These are phyloP conservation scores for Colletes latitarsis DNA, from an alignment of 1,140 invertebrate species.

Conservation along the genomic window DNA sequence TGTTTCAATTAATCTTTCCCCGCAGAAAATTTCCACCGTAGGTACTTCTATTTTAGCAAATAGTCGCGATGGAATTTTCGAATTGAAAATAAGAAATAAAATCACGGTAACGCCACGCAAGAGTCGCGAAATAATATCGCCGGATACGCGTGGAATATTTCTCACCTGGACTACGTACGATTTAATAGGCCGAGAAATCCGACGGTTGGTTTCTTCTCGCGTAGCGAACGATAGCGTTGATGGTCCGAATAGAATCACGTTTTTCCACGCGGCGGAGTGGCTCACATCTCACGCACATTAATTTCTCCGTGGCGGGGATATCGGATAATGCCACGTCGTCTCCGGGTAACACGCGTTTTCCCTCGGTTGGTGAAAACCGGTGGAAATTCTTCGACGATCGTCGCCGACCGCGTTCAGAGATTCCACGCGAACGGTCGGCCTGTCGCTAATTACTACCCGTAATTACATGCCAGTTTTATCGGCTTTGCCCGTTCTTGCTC, in stretches of 20 bases:
- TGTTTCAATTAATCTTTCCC: neutral
- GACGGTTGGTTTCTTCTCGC: neutral
- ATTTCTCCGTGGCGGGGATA: neutral
- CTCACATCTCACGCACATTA: neutral
- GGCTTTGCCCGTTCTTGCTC: conserved; percentile 30
- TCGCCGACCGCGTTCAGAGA: neutral
- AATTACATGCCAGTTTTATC: conserved; percentile 40
- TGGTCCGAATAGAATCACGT: conserved; percentile 2
- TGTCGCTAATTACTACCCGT: conserved; percentile 28
- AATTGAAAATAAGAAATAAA: too few species aligned
- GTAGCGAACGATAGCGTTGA: neutral
- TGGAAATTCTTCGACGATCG: conserved; percentile 28
- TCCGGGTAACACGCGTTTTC: neutral
- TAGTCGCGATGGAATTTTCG: too few species aligned
- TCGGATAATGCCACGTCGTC: neutral
- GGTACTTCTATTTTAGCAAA: too few species aligned
- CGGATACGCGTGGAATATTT: neutral
- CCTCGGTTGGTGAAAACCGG: neutral
- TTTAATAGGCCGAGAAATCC: neutral
- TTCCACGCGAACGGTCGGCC: neutral
- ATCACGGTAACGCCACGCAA: too few species aligned
- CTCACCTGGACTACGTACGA: neutral
- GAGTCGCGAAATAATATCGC: too few species aligned
- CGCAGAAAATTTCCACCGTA: neutral
- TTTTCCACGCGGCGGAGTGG: neutral